These are phyloP conservation scores for Lateolabrax maculatus DNA, from an alignment of 2,797 vertebrate genomes.

Conservation along the genomic window DNA sequence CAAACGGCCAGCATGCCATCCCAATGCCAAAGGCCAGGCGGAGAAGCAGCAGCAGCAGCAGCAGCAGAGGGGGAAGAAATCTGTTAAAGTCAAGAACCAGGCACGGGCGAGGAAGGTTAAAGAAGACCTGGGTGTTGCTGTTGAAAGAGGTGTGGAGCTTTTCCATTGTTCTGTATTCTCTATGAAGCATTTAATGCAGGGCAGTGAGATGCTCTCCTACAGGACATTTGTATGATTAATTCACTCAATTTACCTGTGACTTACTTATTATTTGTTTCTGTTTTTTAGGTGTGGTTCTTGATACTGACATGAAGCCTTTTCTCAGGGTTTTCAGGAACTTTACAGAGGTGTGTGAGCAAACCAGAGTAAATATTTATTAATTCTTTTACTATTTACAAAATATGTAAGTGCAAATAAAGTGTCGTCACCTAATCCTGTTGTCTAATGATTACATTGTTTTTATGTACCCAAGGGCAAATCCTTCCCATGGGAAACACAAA, in stretches of 20 bases:
- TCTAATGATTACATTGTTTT: background rate
- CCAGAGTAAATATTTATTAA: background rate
- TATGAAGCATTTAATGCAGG: background rate
- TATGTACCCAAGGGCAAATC: conserved; percentile 17
- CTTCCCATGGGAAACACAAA: background rate
- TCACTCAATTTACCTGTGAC: background rate
- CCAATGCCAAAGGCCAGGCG: background rate
- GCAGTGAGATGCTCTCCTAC: background rate
- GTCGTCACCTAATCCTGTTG: rapidly evolving
- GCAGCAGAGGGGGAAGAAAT: background rate
- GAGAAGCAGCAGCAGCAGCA: background rate
- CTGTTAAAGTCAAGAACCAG: background rate
- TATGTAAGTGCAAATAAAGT: background rate
- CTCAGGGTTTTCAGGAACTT: conserved; percentile 29
- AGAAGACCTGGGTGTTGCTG: conserved; percentile 77
- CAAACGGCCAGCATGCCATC: background rate
- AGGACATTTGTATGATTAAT: background rate
- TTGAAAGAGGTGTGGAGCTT: conserved; percentile 63
- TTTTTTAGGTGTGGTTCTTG: conserved; percentile 39
- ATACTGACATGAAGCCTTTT: conserved; percentile 59
- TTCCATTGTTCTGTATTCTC: conserved; percentile 4
- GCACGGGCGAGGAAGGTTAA: background rate
- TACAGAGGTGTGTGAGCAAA: conserved; percentile 50
- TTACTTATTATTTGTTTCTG: background rate
- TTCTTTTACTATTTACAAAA: background rate